phyloP scores from a whole-genome alignment of 2,113 vertebrate genomes.

The Labrus mixtus region DNA sequence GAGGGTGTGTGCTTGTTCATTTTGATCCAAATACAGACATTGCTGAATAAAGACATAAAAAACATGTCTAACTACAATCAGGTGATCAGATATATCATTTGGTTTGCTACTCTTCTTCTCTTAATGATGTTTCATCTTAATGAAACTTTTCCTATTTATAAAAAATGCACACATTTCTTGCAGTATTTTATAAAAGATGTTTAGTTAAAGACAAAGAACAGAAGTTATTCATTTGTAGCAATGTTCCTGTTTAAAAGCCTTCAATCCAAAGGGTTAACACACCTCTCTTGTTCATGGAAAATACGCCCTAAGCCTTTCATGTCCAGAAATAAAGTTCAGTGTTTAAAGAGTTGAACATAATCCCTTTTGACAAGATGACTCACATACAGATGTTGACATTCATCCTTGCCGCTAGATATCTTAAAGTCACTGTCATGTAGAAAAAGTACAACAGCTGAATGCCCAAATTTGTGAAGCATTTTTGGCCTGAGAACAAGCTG shows the following conservation, averaged over 20 bases:
- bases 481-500: constrained; percentile 1
- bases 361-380: constrained; percentile 46
- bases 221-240: too few species aligned
- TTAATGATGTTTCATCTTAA: too few species aligned
- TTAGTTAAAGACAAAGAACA: too few species aligned
- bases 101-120: too few species aligned
- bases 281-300: constrained; percentile 1
- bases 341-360: constrained; percentile 25
- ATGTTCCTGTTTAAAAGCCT: neutral
- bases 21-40: too few species aligned
- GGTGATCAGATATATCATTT: too few species aligned
- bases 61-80: too few species aligned
- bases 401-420: constrained; percentile 12
- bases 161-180: too few species aligned
- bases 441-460: neutral
- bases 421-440: constrained; percentile 18
- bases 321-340: constrained; percentile 35
- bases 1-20: too few species aligned
- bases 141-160: too few species aligned
- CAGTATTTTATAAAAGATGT: too few species aligned
- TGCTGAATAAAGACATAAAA: too few species aligned
- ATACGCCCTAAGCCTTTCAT: constrained; percentile 19
- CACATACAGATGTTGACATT: constrained; percentile 18
- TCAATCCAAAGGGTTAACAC: neutral
- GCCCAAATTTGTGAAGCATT: neutral